phyloP scores from a whole-genome alignment of 2,888 invertebrate species.

The Argyresthia goedartella region DNA sequence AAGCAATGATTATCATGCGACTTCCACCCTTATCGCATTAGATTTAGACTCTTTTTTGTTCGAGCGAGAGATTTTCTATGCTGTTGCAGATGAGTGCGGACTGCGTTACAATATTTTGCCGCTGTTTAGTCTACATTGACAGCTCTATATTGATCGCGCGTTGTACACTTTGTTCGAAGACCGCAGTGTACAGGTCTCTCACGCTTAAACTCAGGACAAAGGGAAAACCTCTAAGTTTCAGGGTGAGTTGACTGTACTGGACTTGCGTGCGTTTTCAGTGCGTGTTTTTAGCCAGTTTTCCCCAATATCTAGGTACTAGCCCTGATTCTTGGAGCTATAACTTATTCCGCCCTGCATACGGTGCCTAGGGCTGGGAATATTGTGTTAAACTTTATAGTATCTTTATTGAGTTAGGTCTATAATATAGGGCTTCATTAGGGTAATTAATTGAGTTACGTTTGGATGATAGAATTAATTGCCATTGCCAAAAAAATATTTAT shows the following conservation, averaged over 20 bases:
- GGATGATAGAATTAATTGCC: too few species aligned
- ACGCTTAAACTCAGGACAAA: too few species aligned
- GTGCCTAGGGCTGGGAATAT: constrained; percentile 9
- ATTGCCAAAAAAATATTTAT: too few species aligned
- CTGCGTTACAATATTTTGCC: not conserved
- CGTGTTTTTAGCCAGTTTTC: constrained; percentile 60
- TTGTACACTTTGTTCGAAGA: too few species aligned
- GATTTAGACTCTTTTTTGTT: constrained; percentile 24
- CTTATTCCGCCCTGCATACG: constrained; percentile 56
- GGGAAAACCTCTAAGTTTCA: too few species aligned
- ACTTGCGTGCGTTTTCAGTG: constrained; percentile 57
- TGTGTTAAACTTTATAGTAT: not conserved
- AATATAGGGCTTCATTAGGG: too few species aligned
- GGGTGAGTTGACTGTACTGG: constrained; percentile 18
- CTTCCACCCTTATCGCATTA: constrained; percentile 23
- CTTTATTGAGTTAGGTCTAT: too few species aligned
- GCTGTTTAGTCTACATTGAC: not conserved
- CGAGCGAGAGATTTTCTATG: constrained; percentile 18
- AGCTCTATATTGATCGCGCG: too few species aligned
- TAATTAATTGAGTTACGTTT: too few species aligned
- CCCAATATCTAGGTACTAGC: constrained; percentile 49
- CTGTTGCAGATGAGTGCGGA: constrained; percentile 25
- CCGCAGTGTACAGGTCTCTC: too few species aligned
- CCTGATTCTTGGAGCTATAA: constrained; percentile 62
- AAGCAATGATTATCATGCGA: constrained; percentile 18